phyloP scores from a whole-genome alignment of 2,113 vertebrate species.

The Actenoides hombroni region DNA sequence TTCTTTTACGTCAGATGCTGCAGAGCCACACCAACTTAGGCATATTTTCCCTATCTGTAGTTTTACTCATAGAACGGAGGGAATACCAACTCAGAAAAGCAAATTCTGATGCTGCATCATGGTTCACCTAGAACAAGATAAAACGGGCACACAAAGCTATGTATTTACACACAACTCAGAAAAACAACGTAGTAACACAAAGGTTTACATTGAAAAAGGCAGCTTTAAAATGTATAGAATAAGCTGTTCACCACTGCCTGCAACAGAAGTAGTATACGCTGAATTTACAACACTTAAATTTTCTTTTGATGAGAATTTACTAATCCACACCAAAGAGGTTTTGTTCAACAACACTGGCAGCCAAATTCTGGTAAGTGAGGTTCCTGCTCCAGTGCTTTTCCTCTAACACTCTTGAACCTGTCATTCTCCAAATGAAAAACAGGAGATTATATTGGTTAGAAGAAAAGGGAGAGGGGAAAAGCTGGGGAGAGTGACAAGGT shows the following conservation, averaged over 20 bases:
- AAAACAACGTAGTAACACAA: background rate
- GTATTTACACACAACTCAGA: background rate
- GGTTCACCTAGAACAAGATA: background rate
- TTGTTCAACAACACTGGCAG: background rate
- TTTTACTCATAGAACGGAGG: background rate
- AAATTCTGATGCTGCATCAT: background rate
- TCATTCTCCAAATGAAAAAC: constrained; percentile 34
- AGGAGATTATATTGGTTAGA: constrained; percentile 6
- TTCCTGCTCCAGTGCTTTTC: constrained; percentile 14
- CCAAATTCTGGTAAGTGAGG: background rate
- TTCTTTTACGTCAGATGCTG: background rate
- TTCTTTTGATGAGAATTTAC: background rate
- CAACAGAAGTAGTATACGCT: background rate
- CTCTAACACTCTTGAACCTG: background rate
- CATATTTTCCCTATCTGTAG: background rate
- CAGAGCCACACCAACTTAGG: background rate
- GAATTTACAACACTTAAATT: background rate
- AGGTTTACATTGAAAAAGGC: background rate
- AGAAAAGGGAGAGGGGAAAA: background rate
- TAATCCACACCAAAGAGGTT: background rate
- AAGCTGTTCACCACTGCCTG: background rate
- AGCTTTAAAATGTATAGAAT: background rate
- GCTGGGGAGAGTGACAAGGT: background rate
- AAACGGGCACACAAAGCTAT: background rate
- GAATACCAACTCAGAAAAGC: background rate